Base-by-base conservation (phyloP, 2,888 invertebrate species). In the Leptopilina myrica region DNA sequence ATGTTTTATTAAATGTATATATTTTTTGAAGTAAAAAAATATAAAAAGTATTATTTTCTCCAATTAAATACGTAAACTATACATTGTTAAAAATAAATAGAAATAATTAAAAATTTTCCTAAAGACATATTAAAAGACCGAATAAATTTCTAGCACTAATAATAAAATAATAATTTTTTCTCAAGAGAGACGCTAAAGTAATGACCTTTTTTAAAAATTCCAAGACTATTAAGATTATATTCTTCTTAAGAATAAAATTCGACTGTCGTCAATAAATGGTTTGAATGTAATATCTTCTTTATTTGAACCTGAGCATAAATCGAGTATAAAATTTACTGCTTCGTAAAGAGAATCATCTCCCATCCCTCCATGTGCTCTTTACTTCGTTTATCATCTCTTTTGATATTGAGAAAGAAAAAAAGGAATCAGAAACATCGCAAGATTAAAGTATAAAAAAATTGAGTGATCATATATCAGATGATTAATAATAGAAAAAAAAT, bases 241-340 rank as follows among this genome's bases (percentile, higher is more conserved):
- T 64, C 64, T 76, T 64, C 46, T 76, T 76, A 12, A 43, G 76
- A 64, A 76, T 76, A 76, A 76, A 64, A n/a, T 62, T 64, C 76
- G 11, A 64, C 33, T 46, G 46, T 76, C 64, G 76, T 64, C 73
- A 73, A 56, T 73, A 56, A 73, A 73, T 73, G 69, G 73, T 56
- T 73, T 40, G 56, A 73, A 73, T 73, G 53, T 56, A 73, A 73
- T 73, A 73, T 53, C 53, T 56, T 26, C 15, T 73, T 56, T 73
- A 59, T 56, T 73, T 73, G 73, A 73, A 73, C 73, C 73, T 73
- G 56, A n/a, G 26, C 56, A 73, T 73, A 73, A 73, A 73, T 73
- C 53, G 73, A 53, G 20, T 33, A 73, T 73, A 40, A 73, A 69
- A 56, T 73, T 53, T 59, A 73, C 73, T 33, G 56, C 73, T 73